phyloP scores from a whole-genome alignment of 2,888 invertebrate genomes.

The Ichneumoninae sp. region DNA sequence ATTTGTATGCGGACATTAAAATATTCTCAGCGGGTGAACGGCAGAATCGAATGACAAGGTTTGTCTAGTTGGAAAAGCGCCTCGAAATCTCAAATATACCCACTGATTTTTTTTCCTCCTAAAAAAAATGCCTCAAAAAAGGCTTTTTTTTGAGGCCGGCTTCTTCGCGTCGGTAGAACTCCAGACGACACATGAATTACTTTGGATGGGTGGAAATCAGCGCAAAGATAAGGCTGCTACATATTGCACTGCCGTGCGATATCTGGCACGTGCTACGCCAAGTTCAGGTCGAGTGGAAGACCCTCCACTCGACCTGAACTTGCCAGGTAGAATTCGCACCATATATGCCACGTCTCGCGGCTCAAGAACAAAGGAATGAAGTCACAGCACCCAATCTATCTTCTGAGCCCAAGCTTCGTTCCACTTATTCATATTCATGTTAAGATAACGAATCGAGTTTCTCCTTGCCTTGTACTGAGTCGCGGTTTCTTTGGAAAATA shows the following conservation, averaged over 20 bases:
- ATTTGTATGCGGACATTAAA: neutral
- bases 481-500: conserved; percentile 54
- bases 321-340: neutral
- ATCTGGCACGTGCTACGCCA: neutral
- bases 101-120: too few species aligned
- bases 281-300: neutral
- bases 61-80: too few species aligned
- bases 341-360: neutral
- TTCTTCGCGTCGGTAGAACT: conserved; percentile 7
- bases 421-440: conserved; percentile 26
- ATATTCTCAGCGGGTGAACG: neutral
- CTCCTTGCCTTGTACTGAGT: conserved; percentile 34
- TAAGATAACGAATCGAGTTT: conserved; percentile 60
- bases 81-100: too few species aligned
- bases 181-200: conserved; percentile 46
- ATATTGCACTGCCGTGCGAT: conserved; percentile 22
- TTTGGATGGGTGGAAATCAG: conserved; percentile 24
- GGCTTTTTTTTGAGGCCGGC: neutral
- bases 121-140: too few species aligned
- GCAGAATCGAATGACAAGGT: neutral
- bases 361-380: conserved; percentile 6
- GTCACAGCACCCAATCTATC: conserved; percentile 23
- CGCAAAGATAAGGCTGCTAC: conserved; percentile 23
- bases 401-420: conserved; percentile 10
- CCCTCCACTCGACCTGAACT: conserved; percentile 21